These are phyloP conservation scores for Dolichotis patagonum DNA, from an alignment of 2,113 vertebrate genomes.

Conservation along the genomic window DNA sequence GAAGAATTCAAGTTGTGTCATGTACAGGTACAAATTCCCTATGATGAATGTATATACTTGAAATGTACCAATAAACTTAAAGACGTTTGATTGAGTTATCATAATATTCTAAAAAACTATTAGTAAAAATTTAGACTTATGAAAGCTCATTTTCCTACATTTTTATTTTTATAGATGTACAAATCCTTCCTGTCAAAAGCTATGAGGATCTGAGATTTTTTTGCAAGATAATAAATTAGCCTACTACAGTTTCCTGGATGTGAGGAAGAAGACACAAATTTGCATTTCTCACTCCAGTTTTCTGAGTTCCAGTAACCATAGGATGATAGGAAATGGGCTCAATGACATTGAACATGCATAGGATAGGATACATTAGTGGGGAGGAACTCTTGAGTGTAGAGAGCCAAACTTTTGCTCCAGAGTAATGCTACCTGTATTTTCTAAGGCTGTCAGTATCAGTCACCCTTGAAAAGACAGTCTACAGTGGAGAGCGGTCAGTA, in stretches of 20 bases:
- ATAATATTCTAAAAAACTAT: not conserved
- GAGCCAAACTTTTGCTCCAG: not conserved
- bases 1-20: too few species aligned
- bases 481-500: not conserved
- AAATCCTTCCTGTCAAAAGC: not conserved
- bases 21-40: too few species aligned
- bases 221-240: not conserved
- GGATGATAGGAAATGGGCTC: not conserved
- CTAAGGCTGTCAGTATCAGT: not conserved
- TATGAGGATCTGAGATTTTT: conserved; percentile 2
- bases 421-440: not conserved
- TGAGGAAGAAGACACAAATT: not conserved
- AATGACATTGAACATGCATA: not conserved
- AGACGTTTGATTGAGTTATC: not conserved
- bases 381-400: not conserved
- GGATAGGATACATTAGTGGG: not conserved
- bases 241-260: not conserved
- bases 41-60: too few species aligned
- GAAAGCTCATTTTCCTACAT: not conserved
- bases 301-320: not conserved
- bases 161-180: conserved; percentile 19
- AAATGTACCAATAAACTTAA: not conserved
- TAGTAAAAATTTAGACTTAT: not conserved
- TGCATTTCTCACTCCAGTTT: not conserved
- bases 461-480: not conserved